Conservation (phyloP, 2,113 vertebrate genomes). For the Pelmatolapia mariae region DNA sequence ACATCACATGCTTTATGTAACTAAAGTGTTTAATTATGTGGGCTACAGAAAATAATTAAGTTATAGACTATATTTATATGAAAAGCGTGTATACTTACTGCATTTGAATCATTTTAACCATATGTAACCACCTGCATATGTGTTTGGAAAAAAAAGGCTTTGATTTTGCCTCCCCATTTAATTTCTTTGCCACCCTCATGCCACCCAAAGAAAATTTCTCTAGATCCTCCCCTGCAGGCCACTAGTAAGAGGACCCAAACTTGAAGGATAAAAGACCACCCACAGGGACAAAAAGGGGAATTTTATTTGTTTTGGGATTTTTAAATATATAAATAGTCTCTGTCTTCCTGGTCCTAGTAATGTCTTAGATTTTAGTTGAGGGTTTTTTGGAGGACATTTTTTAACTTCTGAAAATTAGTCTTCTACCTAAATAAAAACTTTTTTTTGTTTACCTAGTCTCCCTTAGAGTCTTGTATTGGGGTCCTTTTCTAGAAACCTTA, state of each 20-base stretch:
- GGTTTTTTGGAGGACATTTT: fast-evolving
- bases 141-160: fast-evolving
- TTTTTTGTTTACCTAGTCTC: fast-evolving
- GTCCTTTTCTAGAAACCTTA: neutral
- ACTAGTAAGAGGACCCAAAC: fast-evolving
- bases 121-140: fast-evolving
- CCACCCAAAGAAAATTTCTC: neutral
- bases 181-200: neutral
- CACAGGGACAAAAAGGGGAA: neutral
- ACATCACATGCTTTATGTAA: neutral
- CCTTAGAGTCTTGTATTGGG: neutral
- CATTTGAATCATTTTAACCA: neutral
- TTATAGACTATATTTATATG: neutral
- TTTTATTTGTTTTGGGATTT: neutral
- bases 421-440: neutral
- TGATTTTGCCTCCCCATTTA: fast-evolving
- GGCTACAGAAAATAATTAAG: neutral
- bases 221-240: neutral
- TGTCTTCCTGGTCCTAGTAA: neutral
- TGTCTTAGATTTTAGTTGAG: neutral
- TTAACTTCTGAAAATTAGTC: neutral
- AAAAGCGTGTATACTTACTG: fast-evolving
- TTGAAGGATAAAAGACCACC: neutral
- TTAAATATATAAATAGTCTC: neutral
- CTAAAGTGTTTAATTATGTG: fast-evolving